These are phyloP conservation scores for Diarsia mendica DNA, from an alignment of 2,888 invertebrate species.

Conservation along the genomic window DNA sequence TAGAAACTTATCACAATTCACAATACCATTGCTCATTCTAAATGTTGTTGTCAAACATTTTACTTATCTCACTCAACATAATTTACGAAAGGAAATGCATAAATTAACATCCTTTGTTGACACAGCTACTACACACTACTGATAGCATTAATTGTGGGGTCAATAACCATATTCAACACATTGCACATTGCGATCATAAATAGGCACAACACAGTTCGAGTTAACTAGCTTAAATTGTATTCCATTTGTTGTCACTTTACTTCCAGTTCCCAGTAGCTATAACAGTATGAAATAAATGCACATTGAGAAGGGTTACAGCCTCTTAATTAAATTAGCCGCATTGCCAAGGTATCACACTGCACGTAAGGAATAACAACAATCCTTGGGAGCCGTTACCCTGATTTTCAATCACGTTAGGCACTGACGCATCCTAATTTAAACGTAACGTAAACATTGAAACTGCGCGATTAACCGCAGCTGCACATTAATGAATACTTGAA, in stretches of 20 bases:
- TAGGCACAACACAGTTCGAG: constrained; percentile 2
- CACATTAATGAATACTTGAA: constrained; percentile 58
- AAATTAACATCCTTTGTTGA: constrained; percentile 47
- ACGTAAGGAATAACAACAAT: constrained; percentile 47
- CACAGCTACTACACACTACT: constrained; percentile 17
- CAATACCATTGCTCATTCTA: constrained; percentile 20
- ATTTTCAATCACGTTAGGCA: constrained; percentile 54
- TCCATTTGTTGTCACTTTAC: constrained; percentile 28
- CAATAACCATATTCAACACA: constrained; percentile 51
- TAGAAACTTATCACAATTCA: neutral
- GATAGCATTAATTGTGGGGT: constrained; percentile 52
- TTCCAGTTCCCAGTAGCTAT: neutral
- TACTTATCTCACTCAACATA: constrained; percentile 41
- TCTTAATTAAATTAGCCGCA: constrained; percentile 70
- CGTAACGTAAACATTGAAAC: constrained; percentile 58
- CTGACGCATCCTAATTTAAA: constrained; percentile 55
- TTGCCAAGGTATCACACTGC: constrained; percentile 57
- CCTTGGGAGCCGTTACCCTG: constrained; percentile 51
- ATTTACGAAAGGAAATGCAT: constrained; percentile 56
- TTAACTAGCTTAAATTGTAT: constrained; percentile 19
- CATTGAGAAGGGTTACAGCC: constrained; percentile 21
- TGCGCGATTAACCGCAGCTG: constrained; percentile 54
- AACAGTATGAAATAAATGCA: constrained; percentile 9
- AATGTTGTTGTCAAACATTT: constrained; percentile 46
- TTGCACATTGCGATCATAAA: constrained; percentile 27